Evolutionary conservation across 2,888 invertebrate genomes (phyloP).

Genomic region (Eupsilia transversa): DNA sequence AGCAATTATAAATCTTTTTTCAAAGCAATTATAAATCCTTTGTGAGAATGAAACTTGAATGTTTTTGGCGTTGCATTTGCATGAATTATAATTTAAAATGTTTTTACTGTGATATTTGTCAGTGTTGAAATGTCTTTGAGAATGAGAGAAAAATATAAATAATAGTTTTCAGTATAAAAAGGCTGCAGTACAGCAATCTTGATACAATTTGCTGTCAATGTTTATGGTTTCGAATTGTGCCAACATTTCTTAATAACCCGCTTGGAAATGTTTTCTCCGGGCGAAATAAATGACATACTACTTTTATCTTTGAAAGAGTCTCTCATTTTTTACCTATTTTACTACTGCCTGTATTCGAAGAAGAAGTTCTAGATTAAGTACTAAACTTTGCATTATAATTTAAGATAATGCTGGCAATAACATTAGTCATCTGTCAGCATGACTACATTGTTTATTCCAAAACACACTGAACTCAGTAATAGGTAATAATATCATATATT

Average conservation of each 20-base stretch:
- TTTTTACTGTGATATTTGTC: conserved; percentile 13
- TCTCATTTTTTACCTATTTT: conserved; percentile 3
- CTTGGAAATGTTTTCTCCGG: not conserved
- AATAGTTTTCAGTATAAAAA: conserved; percentile 11
- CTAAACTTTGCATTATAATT: conserved; percentile 26
- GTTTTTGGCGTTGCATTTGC: conserved; percentile 31
- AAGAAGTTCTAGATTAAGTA: conserved; percentile 26
- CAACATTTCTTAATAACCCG: conserved; percentile 35
- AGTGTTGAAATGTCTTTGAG: not conserved
- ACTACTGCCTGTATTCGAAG: not conserved
- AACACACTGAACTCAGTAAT: conserved; percentile 10
- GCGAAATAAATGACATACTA: conserved; percentile 11
- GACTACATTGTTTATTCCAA: conserved; percentile 43
- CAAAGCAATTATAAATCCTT: conserved; percentile 53
- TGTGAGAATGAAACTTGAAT: conserved; percentile 31
- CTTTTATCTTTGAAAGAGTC: conserved; percentile 9
- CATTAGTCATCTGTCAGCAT: conserved; percentile 14
- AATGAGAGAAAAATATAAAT: not conserved
- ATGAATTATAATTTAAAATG: conserved; percentile 24
- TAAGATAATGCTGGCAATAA: conserved; percentile 34
- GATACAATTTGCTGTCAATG: conserved; percentile 11
- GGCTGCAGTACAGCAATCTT: conserved; percentile 12
- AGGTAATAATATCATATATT: not conserved
- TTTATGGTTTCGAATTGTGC: conserved; percentile 26
- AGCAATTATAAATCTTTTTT: too few relatives aligned